Evolutionary conservation across 1,140 invertebrate species (phyloP).

Genomic region (Cotesia chilonis): DNA sequence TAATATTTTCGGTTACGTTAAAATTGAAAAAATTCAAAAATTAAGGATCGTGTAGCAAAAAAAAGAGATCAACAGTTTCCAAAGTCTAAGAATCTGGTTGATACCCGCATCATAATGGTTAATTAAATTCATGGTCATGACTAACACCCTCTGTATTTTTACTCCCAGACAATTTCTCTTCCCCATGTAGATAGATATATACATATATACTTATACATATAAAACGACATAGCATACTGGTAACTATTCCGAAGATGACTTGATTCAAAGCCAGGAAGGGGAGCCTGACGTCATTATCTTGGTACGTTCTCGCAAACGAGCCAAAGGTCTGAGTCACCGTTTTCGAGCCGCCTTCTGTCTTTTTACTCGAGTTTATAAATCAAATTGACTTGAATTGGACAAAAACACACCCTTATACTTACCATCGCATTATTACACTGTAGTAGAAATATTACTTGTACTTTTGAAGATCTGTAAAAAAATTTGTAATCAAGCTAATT

Average conservation of each 20-base stretch:
- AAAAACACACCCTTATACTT: background rate
- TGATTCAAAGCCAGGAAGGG: constrained; percentile 51
- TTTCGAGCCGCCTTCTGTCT: constrained; percentile 27
- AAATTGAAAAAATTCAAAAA: no score
- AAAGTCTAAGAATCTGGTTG: background rate
- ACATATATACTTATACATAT: background rate
- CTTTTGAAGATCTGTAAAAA: background rate
- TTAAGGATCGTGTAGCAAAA: background rate
- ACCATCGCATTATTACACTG: no score
- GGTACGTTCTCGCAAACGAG: constrained; percentile 52
- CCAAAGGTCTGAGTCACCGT: constrained; percentile 60
- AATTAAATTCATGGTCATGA: constrained; percentile 48
- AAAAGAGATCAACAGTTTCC: background rate
- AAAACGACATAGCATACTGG: background rate
- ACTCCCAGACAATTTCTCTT: constrained; percentile 33
- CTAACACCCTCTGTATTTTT: constrained; percentile 45
- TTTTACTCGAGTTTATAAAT: constrained; percentile 13
- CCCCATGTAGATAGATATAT: constrained; percentile 12
- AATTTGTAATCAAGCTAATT: background rate
- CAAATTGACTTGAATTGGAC: background rate
- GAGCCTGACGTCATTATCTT: constrained; percentile 59
- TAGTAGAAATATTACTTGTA: no score
- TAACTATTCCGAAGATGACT: constrained; percentile 59
- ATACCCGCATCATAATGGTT: constrained; percentile 40
- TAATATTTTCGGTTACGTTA: background rate